phyloP scores from a whole-genome alignment of 2,113 vertebrate species.

The Paradisaea rubra region DNA sequence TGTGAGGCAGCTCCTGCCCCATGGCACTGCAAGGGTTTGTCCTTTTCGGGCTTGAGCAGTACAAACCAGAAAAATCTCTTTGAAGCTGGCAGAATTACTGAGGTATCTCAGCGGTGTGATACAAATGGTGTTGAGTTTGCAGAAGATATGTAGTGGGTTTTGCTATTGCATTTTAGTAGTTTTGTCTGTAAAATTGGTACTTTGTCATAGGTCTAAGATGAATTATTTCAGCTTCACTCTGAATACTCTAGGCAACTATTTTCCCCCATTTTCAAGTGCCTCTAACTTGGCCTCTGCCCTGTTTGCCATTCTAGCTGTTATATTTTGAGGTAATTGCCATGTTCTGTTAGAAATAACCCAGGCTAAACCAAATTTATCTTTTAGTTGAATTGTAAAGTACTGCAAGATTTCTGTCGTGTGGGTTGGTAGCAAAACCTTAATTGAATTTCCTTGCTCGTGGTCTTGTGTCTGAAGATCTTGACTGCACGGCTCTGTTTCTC shows the following conservation, averaged over 20 bases:
- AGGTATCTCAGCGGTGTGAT: not conserved
- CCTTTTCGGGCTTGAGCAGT: not conserved
- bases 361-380: not conserved
- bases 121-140: not conserved
- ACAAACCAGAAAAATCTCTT: not conserved
- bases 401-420: not conserved
- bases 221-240: not conserved
- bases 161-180: not conserved
- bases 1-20: not conserved
- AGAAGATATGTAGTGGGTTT: not conserved
- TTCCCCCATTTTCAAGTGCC: not conserved
- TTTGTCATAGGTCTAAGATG: not conserved
- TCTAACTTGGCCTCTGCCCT: not conserved
- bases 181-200: not conserved
- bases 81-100: not conserved
- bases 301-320: not conserved
- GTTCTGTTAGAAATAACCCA: not conserved
- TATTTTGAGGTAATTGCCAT: not conserved
- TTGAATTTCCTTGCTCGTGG: not conserved
- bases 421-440: not conserved
- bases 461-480: not conserved
- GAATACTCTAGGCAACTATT: not conserved
- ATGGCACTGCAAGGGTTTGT: accelerated
- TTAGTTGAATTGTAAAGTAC: not conserved
- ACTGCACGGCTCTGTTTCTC: not conserved